phyloP scores from a whole-genome alignment of 2,113 vertebrate species.

The Scomber japonicus region DNA sequence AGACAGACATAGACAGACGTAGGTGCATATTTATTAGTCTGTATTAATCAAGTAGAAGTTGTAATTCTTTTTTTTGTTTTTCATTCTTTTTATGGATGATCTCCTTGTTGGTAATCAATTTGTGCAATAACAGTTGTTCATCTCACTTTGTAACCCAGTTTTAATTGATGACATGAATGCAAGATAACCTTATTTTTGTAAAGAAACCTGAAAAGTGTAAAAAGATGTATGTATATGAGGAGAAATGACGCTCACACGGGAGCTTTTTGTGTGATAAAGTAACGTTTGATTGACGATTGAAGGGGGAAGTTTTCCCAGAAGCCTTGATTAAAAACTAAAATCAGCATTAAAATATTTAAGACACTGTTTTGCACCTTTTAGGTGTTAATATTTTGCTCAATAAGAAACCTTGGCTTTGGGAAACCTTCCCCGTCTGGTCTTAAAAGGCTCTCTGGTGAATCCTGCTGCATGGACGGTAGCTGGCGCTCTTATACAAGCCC shows the following conservation, averaged over 20 bases:
- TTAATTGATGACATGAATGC: slow-evolving; percentile 74
- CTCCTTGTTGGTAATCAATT: slow-evolving; percentile 72
- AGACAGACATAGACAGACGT: slow-evolving; percentile 16
- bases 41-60: slow-evolving; percentile 66
- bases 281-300: slow-evolving; percentile 1
- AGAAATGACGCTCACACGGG: slow-evolving; percentile 20
- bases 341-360: slow-evolving; percentile 15
- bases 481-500: slow-evolving; percentile 11
- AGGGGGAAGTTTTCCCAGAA: slow-evolving; percentile 31
- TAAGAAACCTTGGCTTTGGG: slow-evolving; percentile 28
- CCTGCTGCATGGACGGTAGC: slow-evolving; percentile 47
- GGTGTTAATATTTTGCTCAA: neutral
- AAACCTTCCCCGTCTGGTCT: slow-evolving; percentile 35
- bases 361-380: slow-evolving; percentile 26
- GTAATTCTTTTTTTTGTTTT: slow-evolving; percentile 27
- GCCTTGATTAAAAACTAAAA: slow-evolving; percentile 1
- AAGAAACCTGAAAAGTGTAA: slow-evolving; percentile 77
- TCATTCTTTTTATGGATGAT: slow-evolving; percentile 59
- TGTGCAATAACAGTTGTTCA: slow-evolving; percentile 84
- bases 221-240: slow-evolving; percentile 62
- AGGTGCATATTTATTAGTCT: slow-evolving; percentile 77
- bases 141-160: slow-evolving; percentile 80
- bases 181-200: slow-evolving; percentile 85
- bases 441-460: slow-evolving; percentile 36
- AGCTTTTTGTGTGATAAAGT: slow-evolving; percentile 29